Evolutionary conservation across 2,888 invertebrate genomes (phyloP).

Genomic region (Peribatodes rhomboidaria): DNA sequence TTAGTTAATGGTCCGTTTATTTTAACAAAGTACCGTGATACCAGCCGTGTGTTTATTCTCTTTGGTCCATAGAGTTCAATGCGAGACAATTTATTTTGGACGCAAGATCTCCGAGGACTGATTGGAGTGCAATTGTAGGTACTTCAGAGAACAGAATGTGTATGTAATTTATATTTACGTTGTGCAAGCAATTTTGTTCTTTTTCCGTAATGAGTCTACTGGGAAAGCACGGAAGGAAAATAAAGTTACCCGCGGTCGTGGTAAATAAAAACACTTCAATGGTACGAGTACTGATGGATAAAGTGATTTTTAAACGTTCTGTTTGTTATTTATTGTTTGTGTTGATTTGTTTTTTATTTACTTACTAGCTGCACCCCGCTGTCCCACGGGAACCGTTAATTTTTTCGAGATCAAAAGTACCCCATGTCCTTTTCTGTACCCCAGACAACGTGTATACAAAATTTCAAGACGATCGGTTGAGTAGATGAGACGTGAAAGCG

Average conservation of each 20-base stretch:
- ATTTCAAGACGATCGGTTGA: too few species aligned
- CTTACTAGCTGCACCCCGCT: too few species aligned
- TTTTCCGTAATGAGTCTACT: conserved; percentile 36
- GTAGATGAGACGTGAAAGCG: too few species aligned
- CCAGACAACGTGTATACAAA: too few species aligned
- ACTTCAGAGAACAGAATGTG: conserved; percentile 25
- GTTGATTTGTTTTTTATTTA: too few species aligned
- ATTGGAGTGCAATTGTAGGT: conserved; percentile 40
- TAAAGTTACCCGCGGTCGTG: too few species aligned
- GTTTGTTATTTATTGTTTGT: too few species aligned
- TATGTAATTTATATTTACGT: conserved; percentile 19
- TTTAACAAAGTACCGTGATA: conserved; percentile 14
- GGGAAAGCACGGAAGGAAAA: conserved; percentile 22
- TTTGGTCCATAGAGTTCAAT: conserved; percentile 2
- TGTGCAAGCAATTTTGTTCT: conserved; percentile 34
- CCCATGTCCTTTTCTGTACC: too few species aligned
- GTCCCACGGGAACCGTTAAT: too few species aligned
- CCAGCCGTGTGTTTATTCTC: conserved; percentile 11
- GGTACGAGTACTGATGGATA: not conserved
- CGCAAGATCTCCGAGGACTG: conserved; percentile 47
- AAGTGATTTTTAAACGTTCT: not conserved
- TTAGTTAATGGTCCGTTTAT: conserved; percentile 33
- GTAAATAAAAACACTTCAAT: not conserved
- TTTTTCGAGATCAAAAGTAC: too few species aligned
- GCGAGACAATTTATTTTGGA: conserved; percentile 43